Evolutionary conservation across 2,797 vertebrate species (phyloP), one percentile per base, ranked within the genome.

Genomic region (Diplodus puntazzo): DNA sequence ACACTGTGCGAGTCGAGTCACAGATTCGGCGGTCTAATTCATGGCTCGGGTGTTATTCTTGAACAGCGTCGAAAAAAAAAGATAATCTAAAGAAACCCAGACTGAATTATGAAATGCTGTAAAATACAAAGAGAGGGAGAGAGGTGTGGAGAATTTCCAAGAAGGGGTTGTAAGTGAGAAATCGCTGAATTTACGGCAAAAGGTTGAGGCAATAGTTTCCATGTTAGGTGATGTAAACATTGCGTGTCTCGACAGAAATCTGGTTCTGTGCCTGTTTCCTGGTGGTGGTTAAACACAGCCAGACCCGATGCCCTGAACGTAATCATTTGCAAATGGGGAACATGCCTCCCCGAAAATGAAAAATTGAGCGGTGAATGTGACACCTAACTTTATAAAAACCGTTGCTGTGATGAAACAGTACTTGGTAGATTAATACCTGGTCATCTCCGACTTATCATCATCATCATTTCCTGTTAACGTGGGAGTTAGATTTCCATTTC

Each of bases 141-240:
- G 43, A 55, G 23, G 30, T 55, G 61, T 42, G 60, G 21, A 71
- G 55, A 50, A 76, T 85, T 86, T 87, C 82, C 83, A 77, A 71
- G 66, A 89, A 75, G 13, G 10, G 43, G 11, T 50, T 68, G 16
- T 30, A 64, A 71, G 60, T 55, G 62, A 84, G 82, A 79, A 79
- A 75, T 18, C 6, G 20, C 53, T 85, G 86, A 23, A 87, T 90
- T 89, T 86, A 79, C 85, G 49, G 73, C 77, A 58, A 34, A 88
- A 79, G 49, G 74, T 86, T 89, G 85, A 89, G 82, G 90, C 77
- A 91, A 93, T 81, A 66, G 73, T 89, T 92, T 92, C 91, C 91
- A 83, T 85, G 84, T 81, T 81, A 75, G 84, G 81, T 88, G 87
- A 90, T 89, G 86, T 92, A 92, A 92, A 92, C 89, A 92, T 79